Evolutionary conservation across 2,797 vertebrate genomes (phyloP).

Genomic region (Onychomys leucogaster): DNA sequence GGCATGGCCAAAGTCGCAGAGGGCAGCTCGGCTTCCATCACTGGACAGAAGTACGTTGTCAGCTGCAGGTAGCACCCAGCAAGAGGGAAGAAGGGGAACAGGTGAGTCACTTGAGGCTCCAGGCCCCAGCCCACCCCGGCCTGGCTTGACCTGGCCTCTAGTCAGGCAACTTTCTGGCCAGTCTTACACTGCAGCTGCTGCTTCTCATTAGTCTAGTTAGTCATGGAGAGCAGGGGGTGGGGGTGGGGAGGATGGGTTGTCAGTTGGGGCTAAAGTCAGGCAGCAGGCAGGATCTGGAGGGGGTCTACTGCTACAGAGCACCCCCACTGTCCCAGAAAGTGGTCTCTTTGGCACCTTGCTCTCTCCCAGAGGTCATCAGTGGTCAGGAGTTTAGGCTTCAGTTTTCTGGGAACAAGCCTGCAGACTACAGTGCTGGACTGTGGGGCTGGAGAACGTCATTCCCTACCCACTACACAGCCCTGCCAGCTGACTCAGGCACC

Average conservation of each 20-base stretch:
- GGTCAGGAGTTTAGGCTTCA: neutral
- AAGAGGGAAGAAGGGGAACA: slow-evolving; percentile 43
- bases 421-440: neutral
- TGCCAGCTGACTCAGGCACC: neutral
- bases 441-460: neutral
- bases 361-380: neutral
- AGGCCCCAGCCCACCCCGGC: neutral
- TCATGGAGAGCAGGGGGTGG: neutral
- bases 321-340: neutral
- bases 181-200: slow-evolving; percentile 51
- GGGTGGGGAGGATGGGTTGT: neutral
- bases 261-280: neutral
- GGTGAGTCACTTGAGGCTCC: slow-evolving; percentile 9
- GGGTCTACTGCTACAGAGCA: neutral
- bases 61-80: slow-evolving; percentile 86
- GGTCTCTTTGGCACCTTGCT: neutral
- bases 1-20: slow-evolving; percentile 97
- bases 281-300: neutral
- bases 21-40: slow-evolving; percentile 92
- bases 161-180: slow-evolving; percentile 56
- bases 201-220: slow-evolving; percentile 58
- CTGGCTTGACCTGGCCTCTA: neutral
- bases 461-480: neutral
- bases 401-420: neutral
- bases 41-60: slow-evolving; percentile 96